phyloP scores from a whole-genome alignment of 1,140 invertebrate species.

The Rhagoletis zephyria region DNA sequence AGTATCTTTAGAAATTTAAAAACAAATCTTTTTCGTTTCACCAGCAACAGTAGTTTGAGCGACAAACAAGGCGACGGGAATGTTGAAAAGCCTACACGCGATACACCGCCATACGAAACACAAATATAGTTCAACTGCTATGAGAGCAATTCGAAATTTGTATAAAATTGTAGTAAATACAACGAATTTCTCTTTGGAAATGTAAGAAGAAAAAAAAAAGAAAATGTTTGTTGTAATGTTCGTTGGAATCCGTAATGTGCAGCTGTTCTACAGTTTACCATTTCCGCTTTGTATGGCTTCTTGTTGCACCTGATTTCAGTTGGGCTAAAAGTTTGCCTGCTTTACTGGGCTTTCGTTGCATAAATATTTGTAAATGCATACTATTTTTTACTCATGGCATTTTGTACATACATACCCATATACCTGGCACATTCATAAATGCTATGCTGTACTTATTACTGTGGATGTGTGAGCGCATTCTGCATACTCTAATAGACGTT shows the following conservation, averaged over 20 bases:
- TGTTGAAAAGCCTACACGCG: not conserved
- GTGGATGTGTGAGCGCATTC: not conserved
- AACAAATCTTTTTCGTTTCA: conserved; percentile 67
- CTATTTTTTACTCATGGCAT: not conserved
- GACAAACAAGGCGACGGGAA: conserved; percentile 9
- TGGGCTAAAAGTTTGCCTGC: conserved; percentile 37
- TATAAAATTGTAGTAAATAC: not conserved
- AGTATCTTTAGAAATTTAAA: conserved; percentile 67
- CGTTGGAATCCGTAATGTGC: not conserved
- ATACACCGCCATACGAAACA: conserved; percentile 1
- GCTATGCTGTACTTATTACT: not conserved
- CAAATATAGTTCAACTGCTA: not conserved
- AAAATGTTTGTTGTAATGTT: not conserved
- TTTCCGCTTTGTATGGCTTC: conserved; percentile 57
- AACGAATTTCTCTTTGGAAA: not conserved
- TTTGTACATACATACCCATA: not conserved
- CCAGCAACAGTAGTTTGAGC: conserved; percentile 57
- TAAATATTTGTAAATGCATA: not conserved
- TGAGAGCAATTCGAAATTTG: not conserved
- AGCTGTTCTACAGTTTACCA: not conserved
- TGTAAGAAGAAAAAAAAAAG: conserved; percentile 4
- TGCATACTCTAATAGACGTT: not conserved
- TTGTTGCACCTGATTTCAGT: not conserved
- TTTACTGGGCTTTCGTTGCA: not conserved
- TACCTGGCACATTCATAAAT: not conserved